Base-by-base conservation (phyloP, 30 jellyfish, hydroid and myxozoan species). In the Aurelia sp. region DNA sequence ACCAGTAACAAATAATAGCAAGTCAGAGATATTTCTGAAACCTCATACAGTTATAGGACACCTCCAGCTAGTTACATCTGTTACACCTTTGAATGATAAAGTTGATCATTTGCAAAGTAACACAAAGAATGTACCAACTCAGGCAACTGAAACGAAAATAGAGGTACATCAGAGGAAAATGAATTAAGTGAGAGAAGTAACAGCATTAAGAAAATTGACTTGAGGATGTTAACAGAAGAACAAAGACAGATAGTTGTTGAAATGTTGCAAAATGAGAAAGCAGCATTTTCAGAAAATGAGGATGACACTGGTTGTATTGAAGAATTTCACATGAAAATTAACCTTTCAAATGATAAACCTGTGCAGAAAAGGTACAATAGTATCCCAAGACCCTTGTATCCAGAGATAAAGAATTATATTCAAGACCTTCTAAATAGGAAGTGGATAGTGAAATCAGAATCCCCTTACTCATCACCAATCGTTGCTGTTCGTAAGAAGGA, bases 321-420 rank as follows among this genome's bases (percentile, higher is more conserved):
- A 66, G 57, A 37, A 23, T 37, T 66, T 13, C 77, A 66, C 63
- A 66, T 18, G 48, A 27, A 66, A 66, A 66, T 66, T 37, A 18
- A 13, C 20, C 57, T 1, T n/a, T n/a, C n/a, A n/a, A n/a, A n/a
- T n/a, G n/a, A n/a, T n/a, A n/a, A n/a, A n/a, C n/a, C n/a, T n/a
- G 65, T 71, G 8, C 65, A 71, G 68, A 71, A 71, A 71, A 41
- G 20, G 13, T 71, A 33, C 68, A 59, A 59, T 59, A 17, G 68
- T 59, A 30, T 59, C 68, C 89, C 89, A 59, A 66, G 76, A 33
- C 91, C 85, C 13, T 57, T 81, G 86, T 81, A 81, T 62, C 67
- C 81, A 23, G 89, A 78, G 67, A 77, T 81, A 33, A 81, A 81
- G 55, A 63, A 78, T 13, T 78, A 66, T 74, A 52, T 66, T 65